phyloP scores from a whole-genome alignment of 2,888 invertebrate species.

The Itoplectis maculator region DNA sequence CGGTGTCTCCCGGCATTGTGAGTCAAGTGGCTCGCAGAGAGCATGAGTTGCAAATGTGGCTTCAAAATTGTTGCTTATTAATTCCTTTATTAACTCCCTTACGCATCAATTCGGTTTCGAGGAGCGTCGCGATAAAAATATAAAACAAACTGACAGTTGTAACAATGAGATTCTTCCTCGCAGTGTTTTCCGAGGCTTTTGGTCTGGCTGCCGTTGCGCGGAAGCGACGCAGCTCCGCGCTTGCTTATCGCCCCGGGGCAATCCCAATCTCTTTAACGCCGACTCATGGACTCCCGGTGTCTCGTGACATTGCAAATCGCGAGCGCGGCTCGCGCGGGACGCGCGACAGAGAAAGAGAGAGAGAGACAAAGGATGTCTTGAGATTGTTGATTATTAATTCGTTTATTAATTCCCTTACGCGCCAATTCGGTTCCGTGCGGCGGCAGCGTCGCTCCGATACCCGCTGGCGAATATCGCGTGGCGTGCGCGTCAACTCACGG shows the following conservation, averaged over 20 bases:
- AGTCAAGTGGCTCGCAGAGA: not conserved
- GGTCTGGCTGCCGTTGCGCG: too few species aligned
- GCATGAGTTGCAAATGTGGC: too few species aligned
- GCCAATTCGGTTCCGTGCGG: conserved; percentile 54
- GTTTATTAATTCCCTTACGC: conserved; percentile 73
- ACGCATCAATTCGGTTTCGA: too few species aligned
- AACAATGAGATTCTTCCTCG: too few species aligned
- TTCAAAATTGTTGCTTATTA: too few species aligned
- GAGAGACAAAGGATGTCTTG: not conserved
- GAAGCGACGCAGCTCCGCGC: too few species aligned
- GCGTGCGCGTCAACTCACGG: conserved; percentile 34
- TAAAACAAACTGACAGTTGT: too few species aligned
- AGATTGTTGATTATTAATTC: conserved; percentile 72
- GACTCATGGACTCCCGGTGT: conserved; percentile 21
- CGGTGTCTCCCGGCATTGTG: conserved; percentile 12
- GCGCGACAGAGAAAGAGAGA: too few species aligned
- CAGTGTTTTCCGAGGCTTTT: too few species aligned
- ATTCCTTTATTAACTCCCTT: too few species aligned
- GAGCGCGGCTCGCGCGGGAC: too few species aligned
- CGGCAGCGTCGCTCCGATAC: conserved; percentile 45
- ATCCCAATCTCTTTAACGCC: conserved; percentile 57
- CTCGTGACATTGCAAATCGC: conserved; percentile 17
- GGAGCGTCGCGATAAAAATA: not conserved
- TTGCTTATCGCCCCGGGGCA: too few species aligned
- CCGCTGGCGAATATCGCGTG: conserved; percentile 24